Evolutionary conservation across 2,797 vertebrate genomes (phyloP), one percentile per base, ranked within the genome.

Genomic region (Micrastur ruficollis): DNA sequence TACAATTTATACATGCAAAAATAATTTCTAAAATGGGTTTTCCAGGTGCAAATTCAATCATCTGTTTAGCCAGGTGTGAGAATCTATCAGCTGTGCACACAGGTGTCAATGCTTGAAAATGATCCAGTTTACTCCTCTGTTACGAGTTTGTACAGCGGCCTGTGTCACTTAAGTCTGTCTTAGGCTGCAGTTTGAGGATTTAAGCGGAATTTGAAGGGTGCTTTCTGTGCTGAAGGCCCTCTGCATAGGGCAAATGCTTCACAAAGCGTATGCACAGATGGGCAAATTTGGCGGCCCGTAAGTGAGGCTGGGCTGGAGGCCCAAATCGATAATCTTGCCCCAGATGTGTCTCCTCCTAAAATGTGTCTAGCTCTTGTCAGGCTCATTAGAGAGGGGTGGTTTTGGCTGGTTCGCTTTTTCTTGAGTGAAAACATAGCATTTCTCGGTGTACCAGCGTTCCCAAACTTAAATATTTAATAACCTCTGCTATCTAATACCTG

Each of bases 11-110:
- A 44, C 11, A 14, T 34, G n/a, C 20, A 90, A 88, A 96, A 94
- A 66, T 55, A 0, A 42, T 75, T 93, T 78, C 49, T 73, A 17
- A 68, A 92, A 85, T 66, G 65, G 42, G 26, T 93, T 97, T 93
- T 88, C 90, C 90, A 94, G 90, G 49, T 95, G 84, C 44, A 75
- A 81, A 86, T 78, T 81, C 50, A 34, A 65, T 97, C 93, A 83
- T 96, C 86, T 91, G 62, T 91, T 96, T 68, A 62, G 65, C 68
- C 97, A 96, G 96, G 81, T 96, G 95, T 93, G 72, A 91, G 86
- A 81, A 93, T 88, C 89, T 75, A 85, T 97, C 94, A 94, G 93
- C 94, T 95, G 96, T 46, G 53, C 44, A 9, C 0, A 0, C 95
- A 96, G 94, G 93, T 96, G 95, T 94, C 89, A 62, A 9, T 34